Evolutionary conservation across 2,888 invertebrate species (phyloP).

Genomic region (Neoitamus cyanurus): DNA sequence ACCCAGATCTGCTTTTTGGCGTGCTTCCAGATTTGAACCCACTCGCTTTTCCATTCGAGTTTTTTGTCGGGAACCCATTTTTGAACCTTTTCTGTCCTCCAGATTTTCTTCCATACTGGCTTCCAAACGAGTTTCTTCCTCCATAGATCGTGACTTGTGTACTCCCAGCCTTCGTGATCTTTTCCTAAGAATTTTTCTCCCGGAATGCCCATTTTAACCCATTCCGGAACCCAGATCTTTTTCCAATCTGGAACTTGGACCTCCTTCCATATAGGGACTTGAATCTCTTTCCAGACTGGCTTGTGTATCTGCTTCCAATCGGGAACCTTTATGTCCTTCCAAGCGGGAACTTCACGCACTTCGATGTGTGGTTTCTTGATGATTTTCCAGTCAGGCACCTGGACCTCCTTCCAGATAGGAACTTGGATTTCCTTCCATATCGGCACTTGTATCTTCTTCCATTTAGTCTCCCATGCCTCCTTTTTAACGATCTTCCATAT

Average conservation of each 20-base stretch:
- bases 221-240: constrained; percentile 74
- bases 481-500: constrained; percentile 82
- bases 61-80: constrained; percentile 80
- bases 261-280: constrained; percentile 79
- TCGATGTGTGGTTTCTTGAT: constrained; percentile 69
- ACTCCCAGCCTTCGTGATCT: constrained; percentile 85
- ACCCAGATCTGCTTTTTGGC: constrained; percentile 84
- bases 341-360: constrained; percentile 79
- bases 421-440: constrained; percentile 83
- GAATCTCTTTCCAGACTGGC: constrained; percentile 73
- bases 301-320: constrained; percentile 71
- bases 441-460: constrained; percentile 80
- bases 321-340: constrained; percentile 79
- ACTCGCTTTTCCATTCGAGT: constrained; percentile 72
- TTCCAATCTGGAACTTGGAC: constrained; percentile 71
- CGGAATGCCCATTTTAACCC: constrained; percentile 75
- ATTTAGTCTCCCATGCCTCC: constrained; percentile 78
- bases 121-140: constrained; percentile 81
- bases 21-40: constrained; percentile 80
- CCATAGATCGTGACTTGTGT: constrained; percentile 87
- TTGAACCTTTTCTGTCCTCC: constrained; percentile 82
- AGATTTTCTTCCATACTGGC: constrained; percentile 79
- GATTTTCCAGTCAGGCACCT: constrained; percentile 81
- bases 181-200: constrained; percentile 84
- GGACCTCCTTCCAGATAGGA: constrained; percentile 79